Evolutionary conservation across 1,140 invertebrate genomes (phyloP).

Genomic region (Papilio xuthus): DNA sequence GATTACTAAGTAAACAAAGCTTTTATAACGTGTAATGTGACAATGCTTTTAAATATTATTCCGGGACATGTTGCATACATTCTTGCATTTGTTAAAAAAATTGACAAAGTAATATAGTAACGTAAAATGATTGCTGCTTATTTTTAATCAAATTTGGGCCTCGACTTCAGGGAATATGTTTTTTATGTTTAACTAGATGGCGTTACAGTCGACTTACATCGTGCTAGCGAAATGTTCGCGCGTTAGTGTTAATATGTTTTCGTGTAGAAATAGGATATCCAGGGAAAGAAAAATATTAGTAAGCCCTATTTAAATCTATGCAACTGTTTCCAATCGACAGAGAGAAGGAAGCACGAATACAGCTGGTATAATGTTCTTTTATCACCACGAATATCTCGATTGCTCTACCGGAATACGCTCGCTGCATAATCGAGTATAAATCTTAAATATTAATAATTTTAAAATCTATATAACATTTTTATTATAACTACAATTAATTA

Average conservation of each 20-base stretch:
- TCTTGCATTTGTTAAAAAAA: not conserved
- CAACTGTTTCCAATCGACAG: constrained; percentile 36
- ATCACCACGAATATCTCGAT: constrained; percentile 38
- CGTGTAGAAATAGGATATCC: not conserved
- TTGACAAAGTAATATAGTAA: not conserved
- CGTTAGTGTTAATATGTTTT: not conserved
- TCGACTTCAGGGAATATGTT: not conserved
- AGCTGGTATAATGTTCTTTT: constrained; percentile 37
- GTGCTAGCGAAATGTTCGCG: not conserved
- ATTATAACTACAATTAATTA: not conserved
- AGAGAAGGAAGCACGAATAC: constrained; percentile 37
- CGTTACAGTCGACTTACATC: not conserved
- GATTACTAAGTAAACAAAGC: constrained; percentile 49
- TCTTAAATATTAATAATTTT: constrained; percentile 22
- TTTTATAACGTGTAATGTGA: constrained; percentile 37
- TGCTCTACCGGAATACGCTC: constrained; percentile 30
- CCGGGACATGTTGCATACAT: not conserved
- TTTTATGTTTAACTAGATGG: not conserved
- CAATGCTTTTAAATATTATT: not conserved
- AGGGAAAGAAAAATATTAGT: not conserved
- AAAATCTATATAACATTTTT: not conserved
- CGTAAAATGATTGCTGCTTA: not conserved
- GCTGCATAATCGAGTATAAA: constrained; percentile 2
- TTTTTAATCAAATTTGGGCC: too few species aligned
- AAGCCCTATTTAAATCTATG: constrained; percentile 6